These are phyloP conservation scores for Triplophysa yarkandensis DNA, from an alignment of 2,797 vertebrate genomes.

Conservation along the genomic window DNA sequence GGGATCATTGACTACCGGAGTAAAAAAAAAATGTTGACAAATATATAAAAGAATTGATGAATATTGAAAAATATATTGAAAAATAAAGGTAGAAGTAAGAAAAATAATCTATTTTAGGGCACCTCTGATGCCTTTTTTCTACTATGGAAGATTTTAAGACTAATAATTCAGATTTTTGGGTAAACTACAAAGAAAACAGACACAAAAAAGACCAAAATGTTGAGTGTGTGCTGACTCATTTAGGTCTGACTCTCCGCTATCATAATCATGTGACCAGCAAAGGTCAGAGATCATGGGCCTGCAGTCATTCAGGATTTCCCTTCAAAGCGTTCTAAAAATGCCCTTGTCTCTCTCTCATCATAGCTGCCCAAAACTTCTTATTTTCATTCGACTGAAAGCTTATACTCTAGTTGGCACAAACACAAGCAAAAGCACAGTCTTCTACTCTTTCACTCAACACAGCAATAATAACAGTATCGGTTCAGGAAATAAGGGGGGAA, in stretches of 20 bases:
- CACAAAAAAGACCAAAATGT: no score
- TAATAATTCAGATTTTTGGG: no score
- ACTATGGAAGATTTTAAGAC: no score
- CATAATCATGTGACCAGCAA: slow-evolving; percentile 44
- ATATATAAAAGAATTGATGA: no score
- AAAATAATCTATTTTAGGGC: no score
- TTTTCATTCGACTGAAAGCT: slow-evolving; percentile 40
- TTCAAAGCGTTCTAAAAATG: slow-evolving; percentile 52
- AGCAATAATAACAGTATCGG: slow-evolving; percentile 42
- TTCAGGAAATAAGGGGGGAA: slow-evolving; percentile 26
- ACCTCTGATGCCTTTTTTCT: no score
- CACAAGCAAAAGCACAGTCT: slow-evolving; percentile 1
- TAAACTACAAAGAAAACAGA: no score
- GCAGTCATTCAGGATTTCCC: slow-evolving; percentile 71
- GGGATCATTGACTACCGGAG: no score
- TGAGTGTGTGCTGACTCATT: slow-evolving; percentile 56
- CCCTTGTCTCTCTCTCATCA: not conserved
- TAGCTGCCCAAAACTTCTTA: slow-evolving; percentile 40
- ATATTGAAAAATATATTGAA: no score
- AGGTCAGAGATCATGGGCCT: slow-evolving; percentile 60
- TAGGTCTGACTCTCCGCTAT: slow-evolving; percentile 35
- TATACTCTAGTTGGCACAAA: slow-evolving; percentile 44
- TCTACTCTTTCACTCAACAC: slow-evolving; percentile 32
- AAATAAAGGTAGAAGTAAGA: no score
- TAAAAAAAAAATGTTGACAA: no score